Evolutionary conservation across 2,888 invertebrate genomes (phyloP), one percentile per base, ranked within the genome.

Genomic region (Gymnosoma rotundatum): DNA sequence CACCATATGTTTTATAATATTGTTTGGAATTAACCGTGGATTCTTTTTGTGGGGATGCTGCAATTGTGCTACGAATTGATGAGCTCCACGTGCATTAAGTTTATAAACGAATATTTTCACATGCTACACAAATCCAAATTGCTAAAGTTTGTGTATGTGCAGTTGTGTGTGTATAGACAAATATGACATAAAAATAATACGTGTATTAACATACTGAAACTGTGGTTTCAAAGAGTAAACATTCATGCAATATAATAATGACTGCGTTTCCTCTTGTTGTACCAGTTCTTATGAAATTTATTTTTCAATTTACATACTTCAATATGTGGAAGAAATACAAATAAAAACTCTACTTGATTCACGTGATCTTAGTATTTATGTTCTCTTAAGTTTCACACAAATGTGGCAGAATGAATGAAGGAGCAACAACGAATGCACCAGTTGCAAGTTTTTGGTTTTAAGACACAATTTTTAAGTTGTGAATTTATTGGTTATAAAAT

Each of bases 1-100:
- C 54, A 81, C 69, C 84, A 84, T 81, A 78, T 84, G 83, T 73
- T 78, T 60, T 80, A 76, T 70, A 54, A 64, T 75, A 20, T 66
- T 54, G n/a, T 12, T 58, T 78, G 64, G 75, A 70, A 78, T 80
- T 84, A 70, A 78, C 16, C 48, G 48, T 66, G 81, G 81, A 16
- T 74, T 84, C 60, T 75, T 61, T 64, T 54, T 54, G 52, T 60
- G 60, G 58, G 6, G 52, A 72, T 78, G 58, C 60, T 50, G 63
- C 73, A 78, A 70, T 67, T 70, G 79, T 90, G 88, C 89, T 88
- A 87, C 86, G 88, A 90, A 89, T 89, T 90, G 89, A 90, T 90
- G 90, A 88, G 89, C 88, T 88, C 88, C 89, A 90, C 90, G 90
- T 89, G 90, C 90, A 81, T 72, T 60, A 74, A 12, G 73, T 78